Percentiles rank a stretch among this genome's conserved stretches.
These are phyloP conservation scores for Arrhamphus sclerolepis DNA, from an alignment of 2,797 vertebrate species.

Conservation along the genomic window DNA sequence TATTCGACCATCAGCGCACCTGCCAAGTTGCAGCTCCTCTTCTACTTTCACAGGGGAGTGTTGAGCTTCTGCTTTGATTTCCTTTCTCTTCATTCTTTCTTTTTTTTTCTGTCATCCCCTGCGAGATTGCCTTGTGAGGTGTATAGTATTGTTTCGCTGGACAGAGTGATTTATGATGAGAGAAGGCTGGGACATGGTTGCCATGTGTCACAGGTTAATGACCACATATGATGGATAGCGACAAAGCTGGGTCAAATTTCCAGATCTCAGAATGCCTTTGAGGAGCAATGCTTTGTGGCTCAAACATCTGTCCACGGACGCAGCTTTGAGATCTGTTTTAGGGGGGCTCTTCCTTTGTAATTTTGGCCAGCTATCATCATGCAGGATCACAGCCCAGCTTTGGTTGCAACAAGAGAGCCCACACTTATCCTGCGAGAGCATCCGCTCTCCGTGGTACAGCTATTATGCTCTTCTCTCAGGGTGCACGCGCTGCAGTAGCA, in stretches of 20 bases:
- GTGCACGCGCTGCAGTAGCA: constrained; percentile 25
- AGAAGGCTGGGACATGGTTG: constrained; percentile 47
- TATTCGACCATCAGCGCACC: constrained; percentile 33
- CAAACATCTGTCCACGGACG: constrained; percentile 5
- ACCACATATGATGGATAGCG: constrained; percentile 58
- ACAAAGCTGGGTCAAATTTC: constrained; percentile 49
- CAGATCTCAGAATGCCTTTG: constrained; percentile 34
- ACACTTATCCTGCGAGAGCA: constrained; percentile 36
- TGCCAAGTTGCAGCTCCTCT: constrained; percentile 11
- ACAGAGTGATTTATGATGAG: constrained; percentile 56
- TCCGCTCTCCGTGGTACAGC: constrained; percentile 30
- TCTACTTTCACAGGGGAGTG: neutral
- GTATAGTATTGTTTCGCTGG: constrained; percentile 33
- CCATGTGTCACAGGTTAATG: constrained; percentile 59
- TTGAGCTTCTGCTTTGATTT: constrained; percentile 28
- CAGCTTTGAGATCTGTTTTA: constrained; percentile 12
- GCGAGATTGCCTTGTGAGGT: constrained; percentile 28
- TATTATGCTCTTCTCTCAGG: constrained; percentile 41
- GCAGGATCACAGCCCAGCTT: constrained; percentile 39
- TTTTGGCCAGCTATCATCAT: constrained; percentile 34
- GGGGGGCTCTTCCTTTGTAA: constrained; percentile 3
- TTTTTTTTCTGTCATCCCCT: constrained; percentile 2
- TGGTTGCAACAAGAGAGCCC: constrained; percentile 26
- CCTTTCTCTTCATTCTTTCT: neutral
- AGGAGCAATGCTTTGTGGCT: constrained; percentile 12